Base-by-base conservation (phyloP, 2,113 vertebrate species). In the Rhagologus leucostigma region DNA sequence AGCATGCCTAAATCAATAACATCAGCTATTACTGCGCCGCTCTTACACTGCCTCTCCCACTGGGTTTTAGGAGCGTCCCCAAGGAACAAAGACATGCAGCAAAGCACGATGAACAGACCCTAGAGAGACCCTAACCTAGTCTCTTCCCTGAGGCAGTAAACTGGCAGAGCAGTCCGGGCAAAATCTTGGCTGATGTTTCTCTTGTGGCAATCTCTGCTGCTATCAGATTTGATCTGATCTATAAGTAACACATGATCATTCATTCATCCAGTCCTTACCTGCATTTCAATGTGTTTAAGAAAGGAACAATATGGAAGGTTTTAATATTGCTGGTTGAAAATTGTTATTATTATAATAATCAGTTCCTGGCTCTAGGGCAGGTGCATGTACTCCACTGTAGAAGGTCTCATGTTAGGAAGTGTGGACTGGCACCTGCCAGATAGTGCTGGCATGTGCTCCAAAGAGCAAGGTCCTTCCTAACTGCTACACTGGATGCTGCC, bases 371-470 rank as follows among this genome's bases (percentile, higher is more conserved):
- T 74, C 46, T 18, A 44, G 16, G 9, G 29, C 63, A 94, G 27
- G 32, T 55, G 19, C 60, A 21, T 4, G 1, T 30, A 18, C 33
- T 80, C 12, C 3, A 5, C 30, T 41, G 55, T 70, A 77, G 65
- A 47, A 53, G 10, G 32, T 60, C 23, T 74, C 22, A 6, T 3
- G 18, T 23, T 79, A 39, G 21, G 53, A 71, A 71, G 12, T 11
- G n/a, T 16, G 62, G n/a, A 23, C 44, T 32, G 42, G 1, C 4
- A 32, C 56, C 30, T 55, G 24, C 13, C 65, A 85, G 60, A 64
- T 1, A 2, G 22, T 0, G 1, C 10, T 37, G 37, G 39, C 1
- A 1, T n/a, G 32, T 16, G 32, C 35, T 77, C 64, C 49, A 68
- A 84, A 50, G 10, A 59, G 24, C 29, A n/a, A 59, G 29, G 21